Conservation (phyloP, 2,113 vertebrate species). For the Melanerpes aurifrons region DNA sequence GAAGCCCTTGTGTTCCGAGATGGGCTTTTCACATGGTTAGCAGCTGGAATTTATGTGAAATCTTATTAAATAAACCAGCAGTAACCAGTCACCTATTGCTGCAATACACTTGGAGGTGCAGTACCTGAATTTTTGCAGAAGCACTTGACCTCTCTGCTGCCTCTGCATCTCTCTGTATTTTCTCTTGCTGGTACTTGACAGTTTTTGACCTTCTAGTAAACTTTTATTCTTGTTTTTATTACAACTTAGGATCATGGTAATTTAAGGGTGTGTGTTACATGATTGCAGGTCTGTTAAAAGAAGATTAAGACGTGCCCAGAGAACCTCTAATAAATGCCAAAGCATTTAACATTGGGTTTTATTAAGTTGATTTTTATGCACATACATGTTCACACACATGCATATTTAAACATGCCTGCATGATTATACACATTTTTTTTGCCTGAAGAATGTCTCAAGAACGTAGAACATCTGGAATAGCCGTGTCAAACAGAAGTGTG, state of each 20-base stretch:
- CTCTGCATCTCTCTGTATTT: conserved; percentile 71
- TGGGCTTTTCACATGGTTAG: conserved; percentile 75
- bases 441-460: not conserved
- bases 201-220: conserved; percentile 75
- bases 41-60: conserved; percentile 77
- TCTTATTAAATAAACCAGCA: conserved; percentile 81
- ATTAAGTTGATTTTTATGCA: conserved; percentile 45
- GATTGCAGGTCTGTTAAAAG: conserved; percentile 60
- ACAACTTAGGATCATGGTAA: conserved; percentile 70
- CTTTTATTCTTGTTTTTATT: conserved; percentile 80
- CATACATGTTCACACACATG: not conserved
- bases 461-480: conserved; percentile 45
- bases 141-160: conserved; percentile 66
- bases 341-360: conserved; percentile 36
- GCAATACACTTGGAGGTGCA: conserved; percentile 57
- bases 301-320: conserved; percentile 48
- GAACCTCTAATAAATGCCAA: conserved; percentile 62
- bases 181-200: conserved; percentile 72
- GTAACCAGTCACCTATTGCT: conserved; percentile 75
- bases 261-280: conserved; percentile 68
- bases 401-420: not conserved
- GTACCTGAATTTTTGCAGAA: conserved; percentile 71
- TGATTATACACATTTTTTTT: not conserved
- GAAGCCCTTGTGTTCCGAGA: conserved; percentile 67
- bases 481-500: conserved; percentile 30